A percentile compares a stretch with the other conserved stretches of the same genome.
phyloP scores from a whole-genome alignment of 2,888 invertebrate genomes.

The Atrina japonica region DNA sequence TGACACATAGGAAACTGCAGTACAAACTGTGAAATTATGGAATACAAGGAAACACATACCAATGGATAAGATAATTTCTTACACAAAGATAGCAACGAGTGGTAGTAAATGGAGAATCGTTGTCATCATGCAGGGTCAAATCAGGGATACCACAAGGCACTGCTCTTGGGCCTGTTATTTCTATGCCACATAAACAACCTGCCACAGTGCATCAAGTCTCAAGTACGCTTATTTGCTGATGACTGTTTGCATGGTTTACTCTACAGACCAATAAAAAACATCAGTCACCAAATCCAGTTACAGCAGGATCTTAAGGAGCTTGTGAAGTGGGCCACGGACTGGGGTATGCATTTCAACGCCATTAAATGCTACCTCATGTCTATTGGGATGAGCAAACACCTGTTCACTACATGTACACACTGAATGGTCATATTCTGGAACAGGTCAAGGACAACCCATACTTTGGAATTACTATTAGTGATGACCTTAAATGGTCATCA shows the following conservation, averaged over 20 bases:
- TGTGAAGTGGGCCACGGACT: too few relatives aligned
- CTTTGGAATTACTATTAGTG: too few relatives aligned
- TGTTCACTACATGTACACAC: too few relatives aligned
- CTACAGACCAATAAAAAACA: too few relatives aligned
- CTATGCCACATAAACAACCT: not conserved
- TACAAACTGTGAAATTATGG: not conserved
- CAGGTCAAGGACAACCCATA: too few relatives aligned
- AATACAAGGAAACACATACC: not conserved
- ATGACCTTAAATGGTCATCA: too few relatives aligned
- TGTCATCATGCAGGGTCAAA: conserved; percentile 1
- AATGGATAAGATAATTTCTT: not conserved
- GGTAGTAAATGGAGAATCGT: not conserved
- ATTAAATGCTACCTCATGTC: too few relatives aligned
- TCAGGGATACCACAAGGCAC: not conserved
- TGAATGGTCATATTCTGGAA: too few relatives aligned
- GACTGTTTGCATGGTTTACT: not conserved
- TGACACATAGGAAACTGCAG: not conserved
- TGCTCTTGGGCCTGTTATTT: not conserved
- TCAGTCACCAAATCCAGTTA: too few relatives aligned
- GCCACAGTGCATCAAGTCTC: not conserved
- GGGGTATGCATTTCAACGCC: too few relatives aligned
- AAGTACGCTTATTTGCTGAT: not conserved
- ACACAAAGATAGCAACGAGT: not conserved
- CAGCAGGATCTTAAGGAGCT: too few relatives aligned
- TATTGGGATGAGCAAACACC: too few relatives aligned